Percentiles rank a stretch among this genome's conserved stretches.
These are phyloP conservation scores for Troides helena DNA, from an alignment of 2,888 invertebrate genomes.

Conservation along the genomic window DNA sequence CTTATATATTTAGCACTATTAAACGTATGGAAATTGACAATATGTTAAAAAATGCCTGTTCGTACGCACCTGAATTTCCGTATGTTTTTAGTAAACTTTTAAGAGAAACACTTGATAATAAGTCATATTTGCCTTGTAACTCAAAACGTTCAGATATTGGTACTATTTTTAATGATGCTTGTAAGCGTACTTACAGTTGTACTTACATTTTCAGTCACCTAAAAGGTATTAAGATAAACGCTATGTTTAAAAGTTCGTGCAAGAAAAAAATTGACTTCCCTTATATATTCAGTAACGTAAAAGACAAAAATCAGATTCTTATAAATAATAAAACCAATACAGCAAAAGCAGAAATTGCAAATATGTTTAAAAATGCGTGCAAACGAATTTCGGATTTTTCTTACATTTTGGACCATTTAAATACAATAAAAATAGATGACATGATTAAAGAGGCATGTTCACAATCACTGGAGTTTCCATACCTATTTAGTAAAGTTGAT, in stretches of 20 bases:
- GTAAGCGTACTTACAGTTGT: conserved; percentile 15
- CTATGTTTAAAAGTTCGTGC: conserved; percentile 19
- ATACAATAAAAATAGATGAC: conserved; percentile 15
- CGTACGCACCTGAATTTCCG: conserved; percentile 12
- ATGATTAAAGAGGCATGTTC: conserved; percentile 19
- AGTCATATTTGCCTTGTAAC: not conserved
- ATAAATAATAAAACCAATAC: not conserved
- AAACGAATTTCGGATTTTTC: conserved; percentile 13
- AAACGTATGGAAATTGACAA: conserved; percentile 16
- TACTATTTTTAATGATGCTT: conserved; percentile 21
- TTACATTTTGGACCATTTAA: conserved; percentile 20
- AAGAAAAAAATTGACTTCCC: conserved; percentile 18
- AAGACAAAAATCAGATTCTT: not conserved
- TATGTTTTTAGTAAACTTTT: conserved; percentile 19
- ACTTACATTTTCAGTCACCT: conserved; percentile 23
- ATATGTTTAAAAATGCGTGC: conserved; percentile 22
- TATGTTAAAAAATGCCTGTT: conserved; percentile 23
- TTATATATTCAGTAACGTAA: conserved; percentile 18
- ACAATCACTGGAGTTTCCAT: conserved; percentile 9
- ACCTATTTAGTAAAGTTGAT: conserved; percentile 13
- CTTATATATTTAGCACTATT: conserved; percentile 25
- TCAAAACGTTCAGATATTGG: conserved; percentile 11
- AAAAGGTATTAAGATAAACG: conserved; percentile 18
- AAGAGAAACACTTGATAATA: not conserved
- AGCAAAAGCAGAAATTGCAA: conserved; percentile 20